Evolutionary conservation across 92 coral and sea anemone species (phyloP).

Genomic region (Palythoa grandiflora): DNA sequence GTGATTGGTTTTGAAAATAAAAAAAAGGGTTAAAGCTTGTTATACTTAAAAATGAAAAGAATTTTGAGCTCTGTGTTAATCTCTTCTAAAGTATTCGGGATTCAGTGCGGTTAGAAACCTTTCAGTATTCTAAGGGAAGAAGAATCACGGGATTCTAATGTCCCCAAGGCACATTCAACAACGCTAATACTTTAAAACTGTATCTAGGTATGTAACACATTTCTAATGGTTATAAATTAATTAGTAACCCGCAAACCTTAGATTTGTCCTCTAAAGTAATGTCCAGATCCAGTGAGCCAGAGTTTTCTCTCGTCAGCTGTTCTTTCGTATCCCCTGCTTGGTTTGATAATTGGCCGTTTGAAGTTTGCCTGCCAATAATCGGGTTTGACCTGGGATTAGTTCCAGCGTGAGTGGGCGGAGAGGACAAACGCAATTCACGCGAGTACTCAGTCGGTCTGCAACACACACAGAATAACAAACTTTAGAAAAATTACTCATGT

Average conservation of each 20-base stretch:
- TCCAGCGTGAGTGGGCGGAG: constrained; percentile 21
- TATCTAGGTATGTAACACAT: no score
- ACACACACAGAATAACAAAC: background rate
- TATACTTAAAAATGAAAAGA: no score
- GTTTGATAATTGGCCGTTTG: background rate
- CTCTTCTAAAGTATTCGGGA: no score
- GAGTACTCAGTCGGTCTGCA: constrained; percentile 21
- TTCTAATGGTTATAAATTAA: no score
- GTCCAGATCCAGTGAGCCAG: constrained; percentile 77
- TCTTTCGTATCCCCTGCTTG: background rate
- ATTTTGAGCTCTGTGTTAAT: no score
- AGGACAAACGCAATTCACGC: background rate
- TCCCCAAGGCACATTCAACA: no score
- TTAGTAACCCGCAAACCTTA: constrained; percentile 48
- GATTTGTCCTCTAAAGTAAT: constrained; percentile 87
- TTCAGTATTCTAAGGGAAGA: no score
- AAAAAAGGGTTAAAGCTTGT: no score
- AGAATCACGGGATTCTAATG: no score
- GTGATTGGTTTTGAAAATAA: no score
- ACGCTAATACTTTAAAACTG: no score
- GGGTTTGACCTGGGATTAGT: constrained; percentile 16
- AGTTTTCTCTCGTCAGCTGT: constrained; percentile 36
- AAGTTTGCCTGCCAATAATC: background rate
- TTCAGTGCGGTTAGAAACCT: no score
- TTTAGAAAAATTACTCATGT: background rate